Base-by-base conservation (phyloP, 2,888 invertebrate species). In the Pyralis farinalis region DNA sequence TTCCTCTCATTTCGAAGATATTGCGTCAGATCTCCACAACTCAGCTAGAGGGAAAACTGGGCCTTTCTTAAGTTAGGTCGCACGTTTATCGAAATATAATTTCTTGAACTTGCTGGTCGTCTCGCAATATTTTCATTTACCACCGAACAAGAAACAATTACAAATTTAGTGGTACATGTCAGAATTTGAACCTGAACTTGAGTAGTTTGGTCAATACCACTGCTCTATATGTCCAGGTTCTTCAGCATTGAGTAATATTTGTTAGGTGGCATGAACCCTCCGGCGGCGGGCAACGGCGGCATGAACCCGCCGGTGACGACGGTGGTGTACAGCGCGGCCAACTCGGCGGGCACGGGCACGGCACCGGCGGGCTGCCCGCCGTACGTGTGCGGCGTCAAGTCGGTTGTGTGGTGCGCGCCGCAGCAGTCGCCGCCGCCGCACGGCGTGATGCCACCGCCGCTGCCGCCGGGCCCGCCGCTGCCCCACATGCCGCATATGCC, bases 341-440 rank as follows among this genome's bases (percentile, higher is more conserved):
- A 34, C 7, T 25, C 21, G 33, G 39, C 34, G 37, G 35, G 34
- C 42, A 32, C 27, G 42, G 34, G 33, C 27, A 28, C 34, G 31
- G 35, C 36, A 40, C 37, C 22, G 36, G 41, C 33, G 42, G 48
- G 47, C 39, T 59, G 63, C 51, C 58, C 58, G 46, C 64, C 69
- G 43, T 74, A 70, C 69, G 53, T 58, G 58, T 71, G 73, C 65
- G 71, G 71, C 49, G 61, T 71, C 41, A 71, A 73, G 73, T 55
- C 69, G 16, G 50, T 79, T 53, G 63, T 77, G 71, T 77, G 80
- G 69, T 70, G 67, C 58, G 58, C 63, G 31, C 46, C 60, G 38
- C 57, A 54, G 31, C 46, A 52, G 41, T 61, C 63, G 31, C 63
- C 53, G 27, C 53, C 53, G 12, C 45, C 44, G 12, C 30, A 12